Conservation (phyloP, 2,113 vertebrate species). For the Rousettus leschenaultii region DNA sequence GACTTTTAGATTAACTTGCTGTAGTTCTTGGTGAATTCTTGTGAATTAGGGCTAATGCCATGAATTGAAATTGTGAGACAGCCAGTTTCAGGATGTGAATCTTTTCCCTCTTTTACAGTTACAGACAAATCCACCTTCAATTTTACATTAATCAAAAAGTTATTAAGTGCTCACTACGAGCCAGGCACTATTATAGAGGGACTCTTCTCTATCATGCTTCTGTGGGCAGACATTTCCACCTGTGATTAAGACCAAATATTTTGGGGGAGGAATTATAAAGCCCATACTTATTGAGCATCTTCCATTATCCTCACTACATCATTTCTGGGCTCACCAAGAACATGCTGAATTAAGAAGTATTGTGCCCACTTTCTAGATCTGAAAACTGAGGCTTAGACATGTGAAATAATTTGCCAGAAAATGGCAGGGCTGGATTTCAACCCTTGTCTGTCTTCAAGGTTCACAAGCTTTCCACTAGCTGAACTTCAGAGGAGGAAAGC, state of each 20-base stretch:
- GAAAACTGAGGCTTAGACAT: neutral
- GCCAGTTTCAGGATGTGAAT: neutral
- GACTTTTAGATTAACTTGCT: neutral
- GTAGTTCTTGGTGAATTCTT: neutral
- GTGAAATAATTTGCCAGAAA: neutral
- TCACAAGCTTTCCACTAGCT: neutral
- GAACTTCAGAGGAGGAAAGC: neutral
- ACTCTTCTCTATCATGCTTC: neutral
- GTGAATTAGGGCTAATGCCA: neutral
- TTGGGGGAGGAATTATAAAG: neutral
- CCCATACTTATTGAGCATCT: neutral
- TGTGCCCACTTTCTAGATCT: neutral
- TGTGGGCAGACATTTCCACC: neutral
- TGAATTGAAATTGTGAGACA: neutral
- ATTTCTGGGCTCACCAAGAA: neutral
- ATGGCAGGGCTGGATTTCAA: neutral
- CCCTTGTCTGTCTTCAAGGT: neutral
- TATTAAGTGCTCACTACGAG: neutral
- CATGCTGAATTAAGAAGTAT: neutral
- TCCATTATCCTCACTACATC: neutral
- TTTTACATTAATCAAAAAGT: neutral
- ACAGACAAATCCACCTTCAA: neutral
- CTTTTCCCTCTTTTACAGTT: neutral
- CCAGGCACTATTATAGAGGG: neutral
- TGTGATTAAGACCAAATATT: neutral